phyloP scores from a whole-genome alignment of 2,888 invertebrate species.

The Chaetoderma sp. region DNA sequence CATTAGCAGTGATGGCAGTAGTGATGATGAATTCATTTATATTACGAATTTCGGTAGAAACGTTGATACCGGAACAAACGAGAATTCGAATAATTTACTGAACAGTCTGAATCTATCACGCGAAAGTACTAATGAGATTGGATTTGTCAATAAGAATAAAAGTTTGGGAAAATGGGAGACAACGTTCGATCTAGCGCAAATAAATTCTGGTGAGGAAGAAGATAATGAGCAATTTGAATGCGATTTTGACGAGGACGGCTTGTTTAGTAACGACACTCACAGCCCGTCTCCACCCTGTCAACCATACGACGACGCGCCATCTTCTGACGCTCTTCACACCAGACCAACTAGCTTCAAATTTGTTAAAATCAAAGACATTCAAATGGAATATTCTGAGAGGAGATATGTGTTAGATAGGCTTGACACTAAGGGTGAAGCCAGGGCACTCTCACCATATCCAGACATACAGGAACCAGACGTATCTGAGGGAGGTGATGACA shows the following conservation, averaged over 20 bases:
- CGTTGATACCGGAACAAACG: slow-evolving; percentile 11
- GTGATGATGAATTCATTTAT: slow-evolving; percentile 6
- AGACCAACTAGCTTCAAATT: slow-evolving; percentile 9
- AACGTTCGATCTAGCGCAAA: too few relatives aligned
- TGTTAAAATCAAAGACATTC: slow-evolving; percentile 3
- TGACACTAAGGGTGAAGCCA: too few relatives aligned
- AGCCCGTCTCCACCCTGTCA: too few relatives aligned
- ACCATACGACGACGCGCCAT: slow-evolving; percentile 10
- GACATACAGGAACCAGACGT: too few relatives aligned
- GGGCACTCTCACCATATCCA: too few relatives aligned
- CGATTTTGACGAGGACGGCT: too few relatives aligned
- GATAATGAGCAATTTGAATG: too few relatives aligned
- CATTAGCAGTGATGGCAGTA: slow-evolving; percentile 29
- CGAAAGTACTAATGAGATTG: slow-evolving; percentile 3
- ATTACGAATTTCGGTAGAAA: neutral
- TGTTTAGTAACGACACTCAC: too few relatives aligned
- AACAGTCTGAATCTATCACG: neutral
- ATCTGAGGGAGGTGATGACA: too few relatives aligned
- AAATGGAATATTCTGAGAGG: neutral
- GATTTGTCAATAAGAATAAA: slow-evolving; percentile 5
- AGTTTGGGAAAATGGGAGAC: slow-evolving; percentile 1
- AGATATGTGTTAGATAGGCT: slow-evolving; percentile 4
- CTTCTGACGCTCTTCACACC: slow-evolving; percentile 9
- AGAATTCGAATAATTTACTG: slow-evolving; percentile 9
- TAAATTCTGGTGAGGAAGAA: too few relatives aligned